Evolutionary conservation across 2,797 vertebrate species (phyloP), one percentile per base, ranked within the genome.

Genomic region (Rhinogobio ventralis): DNA sequence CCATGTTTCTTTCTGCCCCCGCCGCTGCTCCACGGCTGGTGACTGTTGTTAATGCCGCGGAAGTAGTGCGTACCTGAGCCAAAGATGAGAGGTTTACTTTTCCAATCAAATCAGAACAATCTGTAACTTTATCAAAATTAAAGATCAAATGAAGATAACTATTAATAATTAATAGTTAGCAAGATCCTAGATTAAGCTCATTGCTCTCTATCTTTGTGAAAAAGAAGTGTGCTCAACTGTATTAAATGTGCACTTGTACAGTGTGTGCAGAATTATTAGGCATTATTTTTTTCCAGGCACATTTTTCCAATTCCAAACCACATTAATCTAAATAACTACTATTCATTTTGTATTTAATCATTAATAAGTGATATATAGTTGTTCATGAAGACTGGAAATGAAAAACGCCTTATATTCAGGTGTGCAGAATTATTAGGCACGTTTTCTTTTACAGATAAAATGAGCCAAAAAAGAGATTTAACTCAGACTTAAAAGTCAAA

Each of bases 31-130:
- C 98, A 99, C 0, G 96, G 96, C 91, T 99, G 98, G 83, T 95
- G 96, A 87, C 93, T 96, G 92, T 98, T 98, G 92, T 99, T 99
- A 75, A 98, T 94, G 7, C 97, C 95, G 5, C 97, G 95, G 88
- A 98, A 96, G 87, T 98, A 99, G 92, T 99, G 98, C 5, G 98
- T 99, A 55, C 98, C 98, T 99, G 83, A 8, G 72, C 9, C 10
- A 81, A 3, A 49, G 45, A 42, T 2, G 42, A 60, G 13, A 8
- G 64, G 81, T 57, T 66, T 14, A 51, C 23, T 10, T 36, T 4
- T 39, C 10, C 20, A 39, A 51, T 19, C 9, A 73, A 51, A 49
- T 51, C 71, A 73, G 46, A 30, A 20, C 8, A 49, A 51, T 49
- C 69, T 49, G 42, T 0, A 28, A 25, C 11, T 62, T 62, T 6